Evolutionary conservation across 2,888 invertebrate genomes (phyloP).

Genomic region (Polietes domitor): DNA sequence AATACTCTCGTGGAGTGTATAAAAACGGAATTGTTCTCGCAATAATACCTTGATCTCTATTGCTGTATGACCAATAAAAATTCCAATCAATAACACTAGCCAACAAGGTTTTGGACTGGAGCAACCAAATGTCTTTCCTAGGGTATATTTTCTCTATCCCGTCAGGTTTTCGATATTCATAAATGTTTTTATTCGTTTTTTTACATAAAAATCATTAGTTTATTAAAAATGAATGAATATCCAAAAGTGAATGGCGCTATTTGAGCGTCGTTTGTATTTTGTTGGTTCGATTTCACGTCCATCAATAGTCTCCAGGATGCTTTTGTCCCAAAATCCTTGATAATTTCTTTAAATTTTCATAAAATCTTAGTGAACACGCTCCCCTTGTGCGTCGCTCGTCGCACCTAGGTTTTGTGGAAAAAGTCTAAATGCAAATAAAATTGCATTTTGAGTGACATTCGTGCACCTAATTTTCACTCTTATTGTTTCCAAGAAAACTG

Average conservation of each 20-base stretch:
- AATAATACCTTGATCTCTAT: no score
- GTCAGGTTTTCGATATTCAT: slow-evolving; percentile 6
- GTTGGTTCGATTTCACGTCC: slow-evolving; percentile 8
- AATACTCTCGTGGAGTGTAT: no score
- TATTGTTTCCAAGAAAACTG: background rate
- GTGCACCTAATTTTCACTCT: background rate
- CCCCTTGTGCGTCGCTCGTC: background rate
- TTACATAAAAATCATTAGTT: background rate
- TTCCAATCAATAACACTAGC: background rate
- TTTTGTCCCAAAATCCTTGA: background rate
- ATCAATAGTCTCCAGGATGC: background rate
- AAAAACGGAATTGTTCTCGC: no score
- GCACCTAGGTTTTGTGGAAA: slow-evolving; percentile 8
- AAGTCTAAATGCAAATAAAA: background rate
- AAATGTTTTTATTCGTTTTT: slow-evolving; percentile 6
- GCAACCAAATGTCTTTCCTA: slow-evolving; percentile 1
- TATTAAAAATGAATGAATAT: background rate
- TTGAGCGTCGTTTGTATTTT: background rate
- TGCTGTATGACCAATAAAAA: no score
- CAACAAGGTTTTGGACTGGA: background rate
- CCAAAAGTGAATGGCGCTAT: background rate
- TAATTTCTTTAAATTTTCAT: no score
- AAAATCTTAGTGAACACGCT: background rate
- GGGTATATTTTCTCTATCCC: slow-evolving; percentile 1
- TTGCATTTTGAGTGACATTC: background rate